Base-by-base conservation (phyloP, 1,140 invertebrate genomes). In the Drosophila teissieri region DNA sequence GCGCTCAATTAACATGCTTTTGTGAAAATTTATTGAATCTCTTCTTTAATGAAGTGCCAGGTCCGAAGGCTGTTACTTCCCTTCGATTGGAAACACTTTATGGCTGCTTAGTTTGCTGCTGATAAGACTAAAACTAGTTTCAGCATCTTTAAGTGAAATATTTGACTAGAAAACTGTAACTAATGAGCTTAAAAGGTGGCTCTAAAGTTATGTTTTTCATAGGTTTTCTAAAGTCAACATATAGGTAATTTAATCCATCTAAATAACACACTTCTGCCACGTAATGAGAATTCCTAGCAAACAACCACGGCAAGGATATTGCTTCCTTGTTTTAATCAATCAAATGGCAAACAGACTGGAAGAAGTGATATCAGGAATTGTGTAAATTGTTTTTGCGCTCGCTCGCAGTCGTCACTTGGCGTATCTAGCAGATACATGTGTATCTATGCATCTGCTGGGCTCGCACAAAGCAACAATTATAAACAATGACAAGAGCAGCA, bases 391-490 rank as follows among this genome's bases (percentile, higher is more conserved):
- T 31, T 34, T 42, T 68, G 58, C 45, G 45, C 60, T 63, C 45
- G 45, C 60, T 51, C 17, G 22, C 42, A 73, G 39, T 67, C 42
- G 64, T 52, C 52, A 46, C 55, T 60, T 48, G 36, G 27, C 49
- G 49, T 27, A 60, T 52, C 45, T 37, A 45, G 15, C 27, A 73
- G 34, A 78, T 81, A 81, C 55, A 75, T 65, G 51, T 82, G 64
- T 80, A 70, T 63, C 34, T 80, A 75, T 75, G 61, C 55, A 55
- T 78, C 73, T 76, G 36, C 60, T 76, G 67, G 55, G 60, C 63
- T 57, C 67, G 63, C 49, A 84, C 77, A 80, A 80, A 73, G 58
- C 67, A 85, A 84, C 81, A 84, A 80, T 84, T 78, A 81, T 78
- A 75, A 88, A 76, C 79, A 89, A 89, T 77, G 81, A 80, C 62